phyloP scores from a whole-genome alignment of 2,113 vertebrate species.

The Salvelinus namaycush region DNA sequence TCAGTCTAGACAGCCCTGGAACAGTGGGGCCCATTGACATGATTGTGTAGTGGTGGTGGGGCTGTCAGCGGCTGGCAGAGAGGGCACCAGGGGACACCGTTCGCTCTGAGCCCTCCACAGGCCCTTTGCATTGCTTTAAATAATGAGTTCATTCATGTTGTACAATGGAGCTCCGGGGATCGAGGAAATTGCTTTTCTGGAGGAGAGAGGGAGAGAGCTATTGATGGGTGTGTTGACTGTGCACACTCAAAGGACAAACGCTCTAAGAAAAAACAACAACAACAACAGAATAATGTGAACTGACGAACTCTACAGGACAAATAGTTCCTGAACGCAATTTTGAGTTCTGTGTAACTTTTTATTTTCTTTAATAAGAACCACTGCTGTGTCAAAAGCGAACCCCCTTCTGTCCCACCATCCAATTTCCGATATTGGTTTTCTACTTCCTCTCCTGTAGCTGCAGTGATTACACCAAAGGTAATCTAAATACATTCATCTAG shows the following conservation, averaged over 20 bases:
- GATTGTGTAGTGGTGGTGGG: too few species aligned
- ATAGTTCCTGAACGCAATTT: not conserved
- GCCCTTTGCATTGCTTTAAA: slow-evolving; percentile 58
- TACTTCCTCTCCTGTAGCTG: slow-evolving; percentile 1
- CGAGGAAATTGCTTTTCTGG: slow-evolving; percentile 49
- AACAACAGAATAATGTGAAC: not conserved
- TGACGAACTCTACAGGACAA: not conserved
- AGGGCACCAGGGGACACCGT: too few species aligned
- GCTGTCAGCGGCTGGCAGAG: too few species aligned
- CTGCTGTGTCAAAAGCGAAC: not conserved
- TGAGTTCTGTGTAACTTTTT: not conserved
- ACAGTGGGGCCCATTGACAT: too few species aligned
- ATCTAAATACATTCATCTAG: not conserved
- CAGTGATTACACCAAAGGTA: not conserved
- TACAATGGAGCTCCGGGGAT: slow-evolving; percentile 58
- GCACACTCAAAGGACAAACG: not conserved
- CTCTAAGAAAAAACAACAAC: too few species aligned
- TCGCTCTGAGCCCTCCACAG: slow-evolving; percentile 20
- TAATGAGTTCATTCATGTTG: slow-evolving; percentile 52
- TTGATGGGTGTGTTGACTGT: not conserved
- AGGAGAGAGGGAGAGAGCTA: slow-evolving; percentile 6
- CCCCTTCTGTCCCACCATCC: not conserved
- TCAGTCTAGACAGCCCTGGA: too few species aligned
- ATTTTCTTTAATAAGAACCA: not conserved
- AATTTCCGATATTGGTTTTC: slow-evolving; percentile 5